Conservation (phyloP, 2,888 invertebrate species). For the Plutella xylostella region DNA sequence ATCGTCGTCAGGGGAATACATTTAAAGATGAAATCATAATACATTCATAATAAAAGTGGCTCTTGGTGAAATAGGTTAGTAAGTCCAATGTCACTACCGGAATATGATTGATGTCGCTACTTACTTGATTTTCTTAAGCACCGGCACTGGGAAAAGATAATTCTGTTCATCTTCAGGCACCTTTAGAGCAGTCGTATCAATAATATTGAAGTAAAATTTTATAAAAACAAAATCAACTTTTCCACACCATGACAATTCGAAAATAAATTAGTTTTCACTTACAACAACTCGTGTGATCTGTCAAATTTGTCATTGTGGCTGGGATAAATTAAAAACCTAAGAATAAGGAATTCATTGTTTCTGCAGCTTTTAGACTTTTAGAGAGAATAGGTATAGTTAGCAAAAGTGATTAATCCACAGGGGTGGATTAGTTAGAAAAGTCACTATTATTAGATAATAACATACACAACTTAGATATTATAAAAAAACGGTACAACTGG, state of each 20-base stretch:
- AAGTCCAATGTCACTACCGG: not conserved
- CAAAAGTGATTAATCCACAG: no score
- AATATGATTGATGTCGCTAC: conserved; percentile 22
- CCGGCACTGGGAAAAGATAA: conserved; percentile 47
- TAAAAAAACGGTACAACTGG: no score
- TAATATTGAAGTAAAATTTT: conserved; percentile 35
- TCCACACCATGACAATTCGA: conserved; percentile 52
- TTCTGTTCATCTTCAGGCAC: conserved; percentile 45
- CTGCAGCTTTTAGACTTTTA: no score
- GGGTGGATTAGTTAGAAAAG: no score
- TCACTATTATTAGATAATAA: no score
- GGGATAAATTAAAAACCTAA: no score
- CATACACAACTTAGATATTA: no score
- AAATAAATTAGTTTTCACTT: conserved; percentile 3
- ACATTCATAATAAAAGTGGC: not conserved
- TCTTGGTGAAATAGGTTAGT: conserved; percentile 4
- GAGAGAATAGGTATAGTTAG: no score
- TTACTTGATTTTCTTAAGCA: conserved; percentile 55
- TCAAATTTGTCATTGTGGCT: not conserved
- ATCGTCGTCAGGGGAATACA: not conserved
- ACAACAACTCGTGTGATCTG: not conserved
- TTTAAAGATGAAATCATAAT: conserved; percentile 30
- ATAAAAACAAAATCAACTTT: conserved; percentile 62
- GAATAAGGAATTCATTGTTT: no score
- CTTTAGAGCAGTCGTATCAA: conserved; percentile 23